Evolutionary conservation across 2,113 vertebrate species (phyloP), one percentile per base, ranked within the genome.

Genomic region (Burhinus bistriatus): DNA sequence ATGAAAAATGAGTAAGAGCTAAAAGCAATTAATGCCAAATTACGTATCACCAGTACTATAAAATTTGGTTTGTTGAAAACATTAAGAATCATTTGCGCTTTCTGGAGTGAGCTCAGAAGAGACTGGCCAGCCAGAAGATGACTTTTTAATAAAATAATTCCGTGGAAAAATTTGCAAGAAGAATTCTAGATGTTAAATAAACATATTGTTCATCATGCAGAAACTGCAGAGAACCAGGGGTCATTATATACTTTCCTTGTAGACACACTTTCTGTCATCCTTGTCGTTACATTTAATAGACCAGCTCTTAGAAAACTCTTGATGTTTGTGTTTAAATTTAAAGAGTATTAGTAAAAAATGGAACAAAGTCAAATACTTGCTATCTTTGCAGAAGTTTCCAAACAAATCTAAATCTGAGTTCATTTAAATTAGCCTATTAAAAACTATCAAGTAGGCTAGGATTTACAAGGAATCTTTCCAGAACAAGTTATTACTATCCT

Each of bases 231-330:
- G 71, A 87, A 83, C 12, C 40, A 88, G 42, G 38, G 80, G 83
- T 92, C 71, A 62, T 83, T 77, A 78, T 15, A 44, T 4, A 75
- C 64, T 71, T 64, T 76, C 76, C 86, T 84, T 80, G 70, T 78
- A 84, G 83, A 89, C 52, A 65, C 52, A 66, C 87, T 78, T 95
- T 90, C 82, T 92, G 83, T 81, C 83, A 94, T 71, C 72, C 83
- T 78, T 95, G 59, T 61, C 12, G 6, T 87, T 93, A 49, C 10
- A n/a, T 87, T 92, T 97, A 92, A 86, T 83, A 87, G 85, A 88
- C 38, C 5, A 38, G 68, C 80, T 96, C 59, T 92, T 93, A 84
- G 55, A 81, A 88, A 97, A 73, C 59, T 83, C 71, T 49, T 29
- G 13, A 64, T 64, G 82, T 88, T 95, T 90, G 76, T 62, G 9